Evolutionary conservation across 2,113 vertebrate genomes (phyloP), one percentile per base, ranked within the genome.

Genomic region (Amblyopsis rosae): DNA sequence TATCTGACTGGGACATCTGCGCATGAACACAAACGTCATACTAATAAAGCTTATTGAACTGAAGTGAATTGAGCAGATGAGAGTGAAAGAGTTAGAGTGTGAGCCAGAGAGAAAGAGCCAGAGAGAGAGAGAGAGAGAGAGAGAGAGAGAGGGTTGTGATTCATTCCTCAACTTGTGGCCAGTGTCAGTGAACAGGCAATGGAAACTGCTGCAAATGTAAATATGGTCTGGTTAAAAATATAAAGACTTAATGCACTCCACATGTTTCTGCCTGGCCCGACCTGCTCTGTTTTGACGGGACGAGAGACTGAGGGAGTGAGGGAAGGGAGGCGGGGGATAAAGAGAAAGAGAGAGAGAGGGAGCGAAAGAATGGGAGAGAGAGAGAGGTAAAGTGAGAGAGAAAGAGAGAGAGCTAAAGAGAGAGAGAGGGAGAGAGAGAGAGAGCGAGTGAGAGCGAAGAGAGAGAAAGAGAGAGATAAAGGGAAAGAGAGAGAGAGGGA

Each of bases 211-310:
- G 88, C 90, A 91, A 92, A 93, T 92, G 92, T 93, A 93, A 92
- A 93, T 92, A 93, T 69, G 81, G 87, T 92, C 90, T 89, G 89
- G 92, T 92, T 93, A 93, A 93, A 93, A 93, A 92, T 93, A 92
- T 92, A 91, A 90, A 77, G 80, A 75, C 82, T 85, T 92, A 93
- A 93, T 92, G 90, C 82, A 82, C 88, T 90, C 88, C 92, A 93
- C 90, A 92, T 93, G 92, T 89, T 85, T 80, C 72, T 88, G 50
- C 19, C 86, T 93, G 91, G 92, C 92, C 77, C 57, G 81, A 67
- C 48, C 49, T n/a, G 73, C 82, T 89, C 79, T 92, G 89, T 93
- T 93, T 92, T 92, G 92, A 93, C 85, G 87, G 88, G 83, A 84
- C 82, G 76, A 85, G 73, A 84, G 74, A 75, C 77, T 46, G 61